phyloP scores from a whole-genome alignment of 2,888 invertebrate species.

The Salticus scenicus region DNA sequence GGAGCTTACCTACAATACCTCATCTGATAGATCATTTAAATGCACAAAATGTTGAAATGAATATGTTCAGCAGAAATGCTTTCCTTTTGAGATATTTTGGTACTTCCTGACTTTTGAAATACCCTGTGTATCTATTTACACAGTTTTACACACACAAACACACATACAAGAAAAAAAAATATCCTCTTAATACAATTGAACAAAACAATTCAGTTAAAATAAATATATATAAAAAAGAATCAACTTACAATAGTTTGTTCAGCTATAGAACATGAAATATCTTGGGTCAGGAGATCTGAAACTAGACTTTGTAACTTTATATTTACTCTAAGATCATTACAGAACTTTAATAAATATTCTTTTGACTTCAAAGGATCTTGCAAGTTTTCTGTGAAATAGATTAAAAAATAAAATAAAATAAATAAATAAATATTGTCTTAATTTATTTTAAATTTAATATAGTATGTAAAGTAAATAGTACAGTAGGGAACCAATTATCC shows the following conservation, averaged over 20 bases:
- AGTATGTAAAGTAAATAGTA: background rate
- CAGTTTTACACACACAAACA: no score
- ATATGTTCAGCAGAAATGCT: no score
- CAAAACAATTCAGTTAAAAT: background rate
- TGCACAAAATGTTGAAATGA: no score
- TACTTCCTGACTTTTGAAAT: no score
- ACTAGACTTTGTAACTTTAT: conserved; percentile 77
- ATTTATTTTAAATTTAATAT: background rate
- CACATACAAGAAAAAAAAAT: no score
- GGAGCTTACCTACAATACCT: no score
- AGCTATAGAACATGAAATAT: conserved; percentile 41
- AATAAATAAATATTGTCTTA: no score
- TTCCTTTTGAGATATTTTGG: no score
- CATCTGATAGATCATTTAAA: no score
- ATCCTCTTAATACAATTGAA: no score
- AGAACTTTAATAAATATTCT: conserved; percentile 76
- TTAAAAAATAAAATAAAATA: no score
- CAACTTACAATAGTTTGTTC: conserved; percentile 66
- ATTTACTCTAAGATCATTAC: conserved; percentile 78
- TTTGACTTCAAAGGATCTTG: conserved; percentile 94
- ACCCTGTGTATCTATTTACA: no score
- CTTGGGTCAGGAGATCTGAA: conserved; percentile 57
- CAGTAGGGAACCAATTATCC: background rate
- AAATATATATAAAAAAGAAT: background rate
- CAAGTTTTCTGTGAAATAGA: conserved; percentile 81